phyloP scores from a whole-genome alignment of 2,797 vertebrate genomes.

The Micrastur ruficollis region DNA sequence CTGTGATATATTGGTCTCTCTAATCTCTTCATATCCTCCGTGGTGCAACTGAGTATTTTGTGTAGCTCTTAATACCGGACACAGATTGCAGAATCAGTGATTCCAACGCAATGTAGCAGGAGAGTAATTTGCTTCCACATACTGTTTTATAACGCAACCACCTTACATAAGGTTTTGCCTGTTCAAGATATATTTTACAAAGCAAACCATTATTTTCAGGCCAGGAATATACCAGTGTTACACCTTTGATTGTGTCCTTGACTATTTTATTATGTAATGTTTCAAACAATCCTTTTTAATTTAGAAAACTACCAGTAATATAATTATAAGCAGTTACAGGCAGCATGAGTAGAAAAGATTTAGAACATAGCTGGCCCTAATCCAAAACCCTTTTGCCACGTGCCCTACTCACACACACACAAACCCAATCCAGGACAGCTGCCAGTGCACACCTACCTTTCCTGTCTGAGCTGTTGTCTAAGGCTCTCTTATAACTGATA shows the following conservation, averaged over 20 bases:
- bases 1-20: constrained; percentile 71
- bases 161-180: constrained; percentile 17
- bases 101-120: neutral
- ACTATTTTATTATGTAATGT: neutral
- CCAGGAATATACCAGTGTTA: neutral
- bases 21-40: constrained; percentile 76
- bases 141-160: neutral
- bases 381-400: neutral
- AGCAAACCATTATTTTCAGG: neutral
- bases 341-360: neutral
- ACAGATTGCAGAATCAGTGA: constrained; percentile 47
- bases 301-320: neutral
- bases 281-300: neutral
- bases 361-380: neutral
- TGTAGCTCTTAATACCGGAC: constrained; percentile 68
- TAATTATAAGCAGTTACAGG: neutral
- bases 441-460: neutral
- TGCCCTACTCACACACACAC: neutral
- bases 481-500: neutral
- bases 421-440: neutral
- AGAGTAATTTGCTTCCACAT: neutral
- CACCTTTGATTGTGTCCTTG: neutral
- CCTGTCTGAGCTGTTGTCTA: neutral
- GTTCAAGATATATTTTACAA: neutral
- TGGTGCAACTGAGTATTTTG: constrained; percentile 53